Conservation (phyloP, 2,113 vertebrate genomes). For the Pycnonotus jocosus region DNA sequence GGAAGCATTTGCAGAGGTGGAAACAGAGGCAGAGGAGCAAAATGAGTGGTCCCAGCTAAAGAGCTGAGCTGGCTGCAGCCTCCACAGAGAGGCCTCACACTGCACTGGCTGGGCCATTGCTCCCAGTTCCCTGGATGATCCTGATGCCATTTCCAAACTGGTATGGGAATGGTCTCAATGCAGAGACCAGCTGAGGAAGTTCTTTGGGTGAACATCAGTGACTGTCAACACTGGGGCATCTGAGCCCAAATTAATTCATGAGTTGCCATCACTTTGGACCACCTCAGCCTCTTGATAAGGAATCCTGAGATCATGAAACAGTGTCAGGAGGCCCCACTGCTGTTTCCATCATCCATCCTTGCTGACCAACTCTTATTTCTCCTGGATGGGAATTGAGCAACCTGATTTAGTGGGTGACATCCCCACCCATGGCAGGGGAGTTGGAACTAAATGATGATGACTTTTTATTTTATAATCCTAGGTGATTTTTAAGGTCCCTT, state of each 20-base stretch:
- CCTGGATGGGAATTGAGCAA: neutral
- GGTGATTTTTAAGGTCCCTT: neutral
- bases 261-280: neutral
- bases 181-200: neutral
- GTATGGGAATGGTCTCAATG: neutral
- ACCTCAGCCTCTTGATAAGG: neutral
- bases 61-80: neutral
- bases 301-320: neutral
- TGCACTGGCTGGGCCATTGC: neutral
- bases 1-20: neutral
- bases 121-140: neutral
- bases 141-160: neutral
- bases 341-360: neutral
- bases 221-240: neutral
- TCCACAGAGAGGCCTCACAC: rapidly evolving
- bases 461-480: neutral
- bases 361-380: neutral
- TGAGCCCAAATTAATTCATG: neutral
- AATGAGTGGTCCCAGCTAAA: neutral
- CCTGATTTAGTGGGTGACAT: neutral
- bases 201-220: neutral
- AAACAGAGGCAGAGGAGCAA: neutral
- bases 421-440: rapidly evolving
- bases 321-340: neutral
- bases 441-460: neutral